phyloP scores from a whole-genome alignment of 2,888 invertebrate species.

The Fragum fragum region DNA sequence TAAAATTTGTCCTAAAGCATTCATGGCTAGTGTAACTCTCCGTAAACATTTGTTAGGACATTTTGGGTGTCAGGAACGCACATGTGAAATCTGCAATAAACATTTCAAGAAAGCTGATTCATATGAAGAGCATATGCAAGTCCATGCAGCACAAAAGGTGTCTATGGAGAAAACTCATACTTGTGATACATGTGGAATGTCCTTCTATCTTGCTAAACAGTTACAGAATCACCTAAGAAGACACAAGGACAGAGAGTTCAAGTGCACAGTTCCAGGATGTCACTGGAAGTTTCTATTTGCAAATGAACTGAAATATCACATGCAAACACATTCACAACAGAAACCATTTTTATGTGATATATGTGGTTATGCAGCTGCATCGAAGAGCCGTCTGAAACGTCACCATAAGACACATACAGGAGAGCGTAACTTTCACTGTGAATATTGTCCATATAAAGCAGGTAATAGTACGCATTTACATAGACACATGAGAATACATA shows the following conservation, averaged over 20 bases:
- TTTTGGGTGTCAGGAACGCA: conserved; percentile 74
- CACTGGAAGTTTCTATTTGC: conserved; percentile 95
- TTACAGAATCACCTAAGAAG: conserved; percentile 90
- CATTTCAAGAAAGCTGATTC: conserved; percentile 75
- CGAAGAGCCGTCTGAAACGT: conserved; percentile 82
- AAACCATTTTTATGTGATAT: conserved; percentile 94
- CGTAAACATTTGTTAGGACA: conserved; percentile 81
- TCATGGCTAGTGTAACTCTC: conserved; percentile 77
- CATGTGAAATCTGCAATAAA: conserved; percentile 81
- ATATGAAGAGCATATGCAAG: conserved; percentile 75
- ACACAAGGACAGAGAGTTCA: conserved; percentile 89
- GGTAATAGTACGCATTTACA: conserved; percentile 83
- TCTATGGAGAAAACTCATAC: conserved; percentile 92
- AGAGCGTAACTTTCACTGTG: conserved; percentile 84
- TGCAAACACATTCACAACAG: conserved; percentile 93
- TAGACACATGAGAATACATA: conserved; percentile 86
- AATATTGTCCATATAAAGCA: conserved; percentile 86
- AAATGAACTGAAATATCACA: conserved; percentile 94
- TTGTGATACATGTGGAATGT: conserved; percentile 94
- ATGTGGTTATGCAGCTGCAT: conserved; percentile 91
- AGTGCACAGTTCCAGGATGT: conserved; percentile 93
- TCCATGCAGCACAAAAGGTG: conserved; percentile 73
- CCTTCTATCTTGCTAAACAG: conserved; percentile 89
- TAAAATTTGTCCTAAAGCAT: conserved; percentile 78
- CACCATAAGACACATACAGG: conserved; percentile 85